Evolutionary conservation across 2,888 invertebrate genomes (phyloP).

Genomic region (Loripinus fragilis): DNA sequence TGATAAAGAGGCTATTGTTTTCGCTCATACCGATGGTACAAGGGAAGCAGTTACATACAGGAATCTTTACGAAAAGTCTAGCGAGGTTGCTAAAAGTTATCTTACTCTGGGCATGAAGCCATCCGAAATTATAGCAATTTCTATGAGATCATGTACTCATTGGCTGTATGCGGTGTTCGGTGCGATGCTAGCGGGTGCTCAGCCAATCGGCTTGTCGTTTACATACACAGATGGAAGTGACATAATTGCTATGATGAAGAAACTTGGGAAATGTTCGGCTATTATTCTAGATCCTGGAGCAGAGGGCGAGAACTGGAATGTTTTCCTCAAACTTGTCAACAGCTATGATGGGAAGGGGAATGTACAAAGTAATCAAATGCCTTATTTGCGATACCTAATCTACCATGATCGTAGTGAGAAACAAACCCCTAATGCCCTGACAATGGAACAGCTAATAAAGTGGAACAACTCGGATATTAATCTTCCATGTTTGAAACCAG

Average conservation of each 20-base stretch:
- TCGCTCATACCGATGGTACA: background rate
- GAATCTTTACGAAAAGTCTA: background rate
- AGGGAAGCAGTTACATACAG: background rate
- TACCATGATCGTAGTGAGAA: too few species aligned
- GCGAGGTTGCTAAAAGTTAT: background rate
- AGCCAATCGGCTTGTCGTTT: too few species aligned
- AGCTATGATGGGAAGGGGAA: too few species aligned
- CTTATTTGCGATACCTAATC: too few species aligned
- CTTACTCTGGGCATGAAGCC: background rate
- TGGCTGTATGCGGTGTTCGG: background rate
- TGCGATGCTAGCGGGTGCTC: too few species aligned
- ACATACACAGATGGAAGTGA: background rate
- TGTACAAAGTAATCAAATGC: too few species aligned
- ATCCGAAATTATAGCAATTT: background rate
- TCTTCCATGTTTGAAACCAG: too few species aligned
- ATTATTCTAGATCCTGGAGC: too few species aligned
- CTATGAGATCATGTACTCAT: background rate
- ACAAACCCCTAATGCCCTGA: background rate
- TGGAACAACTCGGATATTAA: background rate
- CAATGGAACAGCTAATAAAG: background rate
- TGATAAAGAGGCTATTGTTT: background rate
- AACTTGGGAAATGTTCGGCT: too few species aligned
- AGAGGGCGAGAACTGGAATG: too few species aligned
- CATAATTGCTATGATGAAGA: too few species aligned
- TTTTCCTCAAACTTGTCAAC: too few species aligned